These are phyloP conservation scores for Nothoprocta perdicaria DNA, from an alignment of 2,113 vertebrate genomes.

Conservation along the genomic window DNA sequence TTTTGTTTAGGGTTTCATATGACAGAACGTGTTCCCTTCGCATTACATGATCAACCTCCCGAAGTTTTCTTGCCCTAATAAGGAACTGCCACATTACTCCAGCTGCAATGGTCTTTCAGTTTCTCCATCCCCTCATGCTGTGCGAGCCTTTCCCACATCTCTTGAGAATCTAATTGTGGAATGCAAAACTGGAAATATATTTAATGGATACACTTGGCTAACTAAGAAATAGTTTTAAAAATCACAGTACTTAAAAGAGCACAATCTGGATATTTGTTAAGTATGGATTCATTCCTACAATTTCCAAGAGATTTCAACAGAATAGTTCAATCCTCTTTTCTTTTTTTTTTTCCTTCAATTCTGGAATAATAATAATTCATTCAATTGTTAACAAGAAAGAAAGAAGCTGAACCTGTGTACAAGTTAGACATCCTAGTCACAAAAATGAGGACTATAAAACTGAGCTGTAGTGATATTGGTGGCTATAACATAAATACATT, in stretches of 20 bases:
- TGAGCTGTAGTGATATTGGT: neutral
- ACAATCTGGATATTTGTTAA: rapidly evolving
- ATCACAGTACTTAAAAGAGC: neutral
- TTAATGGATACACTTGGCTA: neutral
- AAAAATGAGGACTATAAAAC: neutral
- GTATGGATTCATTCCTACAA: neutral
- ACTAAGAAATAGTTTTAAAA: neutral
- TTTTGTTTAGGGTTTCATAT: neutral
- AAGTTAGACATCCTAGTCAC: neutral
- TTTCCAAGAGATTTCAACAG: neutral
- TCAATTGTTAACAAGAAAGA: neutral
- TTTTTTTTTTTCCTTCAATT: neutral
- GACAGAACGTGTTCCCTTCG: constrained; percentile 2
- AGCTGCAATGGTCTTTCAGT: constrained; percentile 3
- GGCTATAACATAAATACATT: neutral
- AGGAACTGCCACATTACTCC: neutral
- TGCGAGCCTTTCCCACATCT: neutral
- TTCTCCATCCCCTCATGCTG: neutral
- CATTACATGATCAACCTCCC: neutral
- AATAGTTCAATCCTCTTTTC: neutral
- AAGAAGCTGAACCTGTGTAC: neutral
- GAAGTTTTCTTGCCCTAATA: neutral
- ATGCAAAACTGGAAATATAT: neutral
- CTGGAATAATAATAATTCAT: neutral
- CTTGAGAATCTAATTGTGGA: neutral